These are phyloP conservation scores for Helicorthomorpha holstii DNA, from an alignment of 1,140 invertebrate species.

Conservation along the genomic window DNA sequence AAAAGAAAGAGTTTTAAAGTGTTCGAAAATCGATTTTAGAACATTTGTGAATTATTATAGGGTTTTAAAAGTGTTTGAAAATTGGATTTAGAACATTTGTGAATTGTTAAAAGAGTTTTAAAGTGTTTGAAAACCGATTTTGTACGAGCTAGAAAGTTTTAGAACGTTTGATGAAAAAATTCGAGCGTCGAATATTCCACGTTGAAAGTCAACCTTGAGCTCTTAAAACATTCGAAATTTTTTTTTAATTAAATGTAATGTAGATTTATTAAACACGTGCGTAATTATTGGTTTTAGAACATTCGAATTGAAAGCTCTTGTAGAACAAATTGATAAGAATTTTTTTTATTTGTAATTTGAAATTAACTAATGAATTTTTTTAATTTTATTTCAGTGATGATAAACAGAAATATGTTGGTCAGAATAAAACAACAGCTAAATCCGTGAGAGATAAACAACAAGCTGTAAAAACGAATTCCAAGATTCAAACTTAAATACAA, in stretches of 20 bases:
- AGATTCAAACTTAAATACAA: no score
- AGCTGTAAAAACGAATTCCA: no score
- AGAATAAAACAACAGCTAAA: conserved; percentile 18
- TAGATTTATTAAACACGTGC: background rate
- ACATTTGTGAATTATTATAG: no score
- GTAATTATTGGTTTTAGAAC: background rate
- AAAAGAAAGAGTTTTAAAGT: background rate
- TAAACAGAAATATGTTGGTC: conserved; percentile 20
- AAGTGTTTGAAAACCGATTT: background rate
- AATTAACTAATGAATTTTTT: conserved; percentile 1
- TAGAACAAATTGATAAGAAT: background rate
- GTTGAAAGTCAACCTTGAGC: background rate
- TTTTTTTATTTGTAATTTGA: background rate
- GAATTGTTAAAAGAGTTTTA: no score
- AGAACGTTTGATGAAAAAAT: no score
- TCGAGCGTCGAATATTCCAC: no score
- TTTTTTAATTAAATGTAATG: background rate
- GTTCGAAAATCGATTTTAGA: background rate
- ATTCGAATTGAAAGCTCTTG: background rate
- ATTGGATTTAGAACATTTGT: no score
- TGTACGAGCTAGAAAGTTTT: background rate
- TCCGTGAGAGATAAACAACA: background rate
- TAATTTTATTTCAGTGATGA: conserved; percentile 17
- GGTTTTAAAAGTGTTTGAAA: no score
- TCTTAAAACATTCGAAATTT: background rate